Evolutionary conservation across 2,113 vertebrate species (phyloP).

Genomic region (Nothoprocta perdicaria): DNA sequence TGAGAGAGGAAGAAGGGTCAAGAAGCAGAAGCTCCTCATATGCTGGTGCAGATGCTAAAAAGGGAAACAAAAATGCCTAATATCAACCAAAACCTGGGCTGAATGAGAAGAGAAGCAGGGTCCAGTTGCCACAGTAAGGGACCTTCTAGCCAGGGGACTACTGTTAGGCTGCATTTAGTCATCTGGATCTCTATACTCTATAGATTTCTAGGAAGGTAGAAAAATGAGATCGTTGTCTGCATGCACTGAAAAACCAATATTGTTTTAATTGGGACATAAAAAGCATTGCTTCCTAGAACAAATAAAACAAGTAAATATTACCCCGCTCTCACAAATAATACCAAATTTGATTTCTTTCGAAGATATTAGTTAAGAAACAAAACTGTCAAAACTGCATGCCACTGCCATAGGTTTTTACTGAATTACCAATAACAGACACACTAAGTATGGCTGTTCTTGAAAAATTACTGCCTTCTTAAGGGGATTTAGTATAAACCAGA

Average conservation of each 20-base stretch:
- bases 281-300: background rate
- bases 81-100: background rate
- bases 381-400: conserved; percentile 24
- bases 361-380: conserved; percentile 47
- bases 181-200: background rate
- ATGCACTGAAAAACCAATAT: background rate
- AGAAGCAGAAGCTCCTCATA: background rate
- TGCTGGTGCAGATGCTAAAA: background rate
- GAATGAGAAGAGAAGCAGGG: background rate
- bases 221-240: background rate
- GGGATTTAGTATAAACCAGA: conserved; percentile 51
- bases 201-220: background rate
- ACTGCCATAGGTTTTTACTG: conserved; percentile 17
- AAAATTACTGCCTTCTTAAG: conserved; percentile 62
- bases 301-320: conserved; percentile 30
- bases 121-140: background rate
- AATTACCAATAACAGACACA: conserved; percentile 44
- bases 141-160: background rate
- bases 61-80: background rate
- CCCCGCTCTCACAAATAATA: background rate
- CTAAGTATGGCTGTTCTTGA: conserved; percentile 35
- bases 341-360: background rate
- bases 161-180: background rate
- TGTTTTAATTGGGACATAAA: background rate
- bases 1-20: background rate